Evolutionary conservation across 2,797 vertebrate species (phyloP), one percentile per base, ranked within the genome.

Genomic region (Acropternis orthonyx): DNA sequence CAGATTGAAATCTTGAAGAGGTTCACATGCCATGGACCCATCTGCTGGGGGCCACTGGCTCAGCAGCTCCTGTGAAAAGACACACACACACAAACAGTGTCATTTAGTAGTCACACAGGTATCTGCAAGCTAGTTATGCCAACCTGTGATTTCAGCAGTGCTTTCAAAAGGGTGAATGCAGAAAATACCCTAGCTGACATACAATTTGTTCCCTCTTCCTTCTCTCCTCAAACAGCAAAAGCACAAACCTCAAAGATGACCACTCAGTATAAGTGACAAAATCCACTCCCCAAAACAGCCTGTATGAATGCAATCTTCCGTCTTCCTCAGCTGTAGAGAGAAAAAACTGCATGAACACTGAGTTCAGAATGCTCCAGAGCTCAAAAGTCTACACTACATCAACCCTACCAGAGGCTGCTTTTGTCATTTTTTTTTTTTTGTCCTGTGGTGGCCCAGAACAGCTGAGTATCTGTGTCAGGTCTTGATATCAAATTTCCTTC

Each of bases 191-290:
- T 24, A 34, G 5, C 8, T 75, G 46, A 34, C 18, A 27, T 2
- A 28, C 2, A 49, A 6, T 28, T 83, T 39, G 18, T 3, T 54
- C 39, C 10, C 4, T 46, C 27, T 34, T 51, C 28, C 23, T 59
- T 28, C 56, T 65, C 82, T 46, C 22, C 17, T 71, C 43, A 89
- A 73, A 52, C 1, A 9, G 39, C 32, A 85, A 63, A 72, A 87
- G 7, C 9, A 21, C 12, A 62, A 34, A 20, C 39, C 26, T 46
- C 17, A 36, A 56, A 66, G 23, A 9, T 15, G 30, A 41, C 13
- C 32, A 30, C 5, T 30, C 28, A 8, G 51, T 3, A 18, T 9
- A 55, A 0, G 0, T 48, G 37, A 12, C 32, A 89, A 92, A 82
- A 65, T 7, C 12, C 11, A n/a, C 9, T 23, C n/a, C 68, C 44